A percentile compares a stretch with the other conserved stretches of the same genome.
Evolutionary conservation across 2,797 vertebrate genomes (phyloP).

Genomic region (Amblyopsis hoosieri): DNA sequence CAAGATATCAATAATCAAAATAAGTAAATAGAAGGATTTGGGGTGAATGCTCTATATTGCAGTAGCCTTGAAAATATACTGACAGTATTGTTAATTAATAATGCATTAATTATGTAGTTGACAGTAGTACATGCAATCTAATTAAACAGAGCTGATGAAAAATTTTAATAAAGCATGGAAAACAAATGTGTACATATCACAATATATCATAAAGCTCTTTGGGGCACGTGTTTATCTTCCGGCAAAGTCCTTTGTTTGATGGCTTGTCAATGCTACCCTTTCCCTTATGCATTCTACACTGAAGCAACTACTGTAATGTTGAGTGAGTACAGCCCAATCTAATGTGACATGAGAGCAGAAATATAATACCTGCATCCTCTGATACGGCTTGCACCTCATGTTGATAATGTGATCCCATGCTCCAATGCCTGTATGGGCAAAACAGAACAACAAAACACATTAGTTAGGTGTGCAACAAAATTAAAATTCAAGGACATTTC

Average conservation of each 20-base stretch:
- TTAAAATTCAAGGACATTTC: background rate
- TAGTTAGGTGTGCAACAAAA: too few species aligned
- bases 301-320: too few species aligned
- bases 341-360: conserved; percentile 1
- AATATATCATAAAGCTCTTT: too few species aligned
- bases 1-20: conserved; percentile 8
- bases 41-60: conserved; percentile 8
- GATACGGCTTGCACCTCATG: conserved; percentile 90
- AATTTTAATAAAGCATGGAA: background rate
- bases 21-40: conserved; percentile 19
- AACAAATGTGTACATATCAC: background rate
- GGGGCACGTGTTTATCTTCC: background rate
- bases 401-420: conserved; percentile 91
- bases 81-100: background rate
- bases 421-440: conserved; percentile 83
- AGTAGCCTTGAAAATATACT: background rate
- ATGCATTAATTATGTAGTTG: too few species aligned
- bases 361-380: conserved; percentile 91
- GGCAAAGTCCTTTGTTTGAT: background rate
- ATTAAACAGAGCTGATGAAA: background rate
- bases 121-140: background rate
- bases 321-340: too few species aligned
- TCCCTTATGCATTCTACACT: background rate
- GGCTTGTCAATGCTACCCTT: background rate
- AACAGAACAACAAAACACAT: background rate